Percentiles rank a stretch among this genome's conserved stretches.
Evolutionary conservation across 1,140 invertebrate genomes (phyloP).

Genomic region (Drosophila teissieri): DNA sequence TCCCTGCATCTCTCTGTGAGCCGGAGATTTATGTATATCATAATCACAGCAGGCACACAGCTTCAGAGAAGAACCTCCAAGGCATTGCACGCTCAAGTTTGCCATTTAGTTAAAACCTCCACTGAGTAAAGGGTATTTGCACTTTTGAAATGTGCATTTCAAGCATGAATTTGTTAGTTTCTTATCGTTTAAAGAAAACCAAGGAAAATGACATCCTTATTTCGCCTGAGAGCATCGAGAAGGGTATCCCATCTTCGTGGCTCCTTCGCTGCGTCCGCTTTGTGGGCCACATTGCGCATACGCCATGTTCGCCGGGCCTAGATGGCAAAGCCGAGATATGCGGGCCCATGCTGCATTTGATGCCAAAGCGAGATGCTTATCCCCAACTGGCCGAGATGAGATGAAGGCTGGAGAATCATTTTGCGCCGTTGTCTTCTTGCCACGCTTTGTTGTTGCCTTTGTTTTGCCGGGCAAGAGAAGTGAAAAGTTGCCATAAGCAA

Average conservation of each 20-base stretch:
- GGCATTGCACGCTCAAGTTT: conserved; percentile 37
- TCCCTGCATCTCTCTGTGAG: conserved; percentile 34
- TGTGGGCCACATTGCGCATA: conserved; percentile 75
- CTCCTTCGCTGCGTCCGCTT: background rate
- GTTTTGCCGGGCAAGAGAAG: conserved; percentile 29
- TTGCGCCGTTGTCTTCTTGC: conserved; percentile 61
- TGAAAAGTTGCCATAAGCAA: conserved; percentile 63
- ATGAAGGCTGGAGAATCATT: conserved; percentile 62
- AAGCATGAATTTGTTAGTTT: no score
- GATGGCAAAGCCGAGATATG: conserved; percentile 54
- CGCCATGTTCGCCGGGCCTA: conserved; percentile 63
- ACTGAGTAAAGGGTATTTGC: background rate
- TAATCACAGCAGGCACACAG: conserved; percentile 52
- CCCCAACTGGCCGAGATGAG: conserved; percentile 51
- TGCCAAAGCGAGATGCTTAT: conserved; percentile 59
- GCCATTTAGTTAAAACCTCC: conserved; percentile 15
- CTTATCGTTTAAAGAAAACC: no score
- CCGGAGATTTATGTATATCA: conserved; percentile 71
- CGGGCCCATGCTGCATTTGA: conserved; percentile 25
- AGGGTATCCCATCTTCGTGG: conserved; percentile 18
- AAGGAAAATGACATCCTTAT: no score
- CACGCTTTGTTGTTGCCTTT: conserved; percentile 58
- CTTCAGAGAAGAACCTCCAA: conserved; percentile 1
- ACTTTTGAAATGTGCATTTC: no score
- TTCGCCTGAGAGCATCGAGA: background rate